Conservation (phyloP, 2,797 vertebrate species). For the Pangasius larnaudii region DNA sequence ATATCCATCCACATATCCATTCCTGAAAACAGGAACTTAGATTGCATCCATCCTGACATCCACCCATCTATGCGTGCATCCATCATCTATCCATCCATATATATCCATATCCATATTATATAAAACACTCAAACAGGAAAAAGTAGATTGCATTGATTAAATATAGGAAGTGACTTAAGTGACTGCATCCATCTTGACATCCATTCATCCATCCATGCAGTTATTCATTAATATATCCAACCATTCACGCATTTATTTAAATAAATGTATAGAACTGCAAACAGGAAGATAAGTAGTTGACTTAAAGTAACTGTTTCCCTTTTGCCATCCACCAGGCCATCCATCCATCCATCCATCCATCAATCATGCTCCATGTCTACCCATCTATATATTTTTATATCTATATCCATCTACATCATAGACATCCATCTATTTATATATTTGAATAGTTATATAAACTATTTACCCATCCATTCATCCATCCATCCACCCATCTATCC, state of each 20-base stretch:
- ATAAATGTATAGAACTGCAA: neutral
- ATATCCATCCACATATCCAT: neutral
- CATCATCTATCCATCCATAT: neutral
- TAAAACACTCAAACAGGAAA: neutral
- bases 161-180: neutral
- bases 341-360: neutral
- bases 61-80: neutral
- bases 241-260: neutral
- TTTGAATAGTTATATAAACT: neutral
- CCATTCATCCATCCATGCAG: neutral
- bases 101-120: neutral
- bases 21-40: neutral
- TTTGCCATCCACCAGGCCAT: neutral
- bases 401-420: neutral
- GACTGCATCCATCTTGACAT: neutral
- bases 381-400: neutral
- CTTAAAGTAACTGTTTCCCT: neutral
- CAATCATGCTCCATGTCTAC: neutral
- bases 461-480: neutral
- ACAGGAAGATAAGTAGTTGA: neutral
- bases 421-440: neutral
- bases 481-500: neutral
- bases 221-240: neutral
- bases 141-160: neutral
- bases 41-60: neutral